A percentile compares a stretch with the other conserved stretches of the same genome.
These are phyloP conservation scores for Malacosoma neustria DNA, from an alignment of 2,888 invertebrate genomes.

Conservation along the genomic window DNA sequence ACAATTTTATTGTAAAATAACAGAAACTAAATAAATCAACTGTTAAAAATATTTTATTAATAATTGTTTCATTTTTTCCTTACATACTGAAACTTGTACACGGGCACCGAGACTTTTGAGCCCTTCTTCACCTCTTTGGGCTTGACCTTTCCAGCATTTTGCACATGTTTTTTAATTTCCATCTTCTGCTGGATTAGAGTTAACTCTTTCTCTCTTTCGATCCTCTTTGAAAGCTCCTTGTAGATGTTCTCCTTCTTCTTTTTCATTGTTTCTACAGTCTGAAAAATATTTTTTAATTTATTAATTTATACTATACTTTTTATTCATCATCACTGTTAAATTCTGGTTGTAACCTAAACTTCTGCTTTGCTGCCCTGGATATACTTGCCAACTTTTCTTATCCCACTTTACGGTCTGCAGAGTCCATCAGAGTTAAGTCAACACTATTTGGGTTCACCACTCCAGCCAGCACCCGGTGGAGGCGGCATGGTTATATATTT, in stretches of 20 bases:
- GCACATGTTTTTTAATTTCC: slow-evolving; percentile 80
- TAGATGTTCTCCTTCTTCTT: slow-evolving; percentile 79
- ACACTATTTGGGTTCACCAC: too few relatives aligned
- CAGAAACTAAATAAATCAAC: too few relatives aligned
- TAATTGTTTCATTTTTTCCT: slow-evolving; percentile 79
- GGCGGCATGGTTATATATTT: too few relatives aligned
- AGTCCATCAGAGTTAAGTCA: too few relatives aligned
- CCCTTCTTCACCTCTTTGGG: slow-evolving; percentile 79
- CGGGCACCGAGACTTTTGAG: slow-evolving; percentile 79
- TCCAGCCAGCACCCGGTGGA: too few relatives aligned
- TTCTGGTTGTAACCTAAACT: too few relatives aligned
- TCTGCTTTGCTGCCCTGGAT: too few relatives aligned
- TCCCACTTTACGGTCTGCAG: too few relatives aligned
- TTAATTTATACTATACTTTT: slow-evolving; percentile 56
- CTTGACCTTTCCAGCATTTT: slow-evolving; percentile 77
- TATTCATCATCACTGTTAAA: too few relatives aligned
- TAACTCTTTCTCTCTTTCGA: slow-evolving; percentile 85
- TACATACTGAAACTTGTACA: slow-evolving; percentile 87
- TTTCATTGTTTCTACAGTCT: slow-evolving; percentile 64
- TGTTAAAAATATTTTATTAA: slow-evolving; percentile 1
- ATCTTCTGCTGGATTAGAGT: slow-evolving; percentile 85
- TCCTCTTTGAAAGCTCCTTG: slow-evolving; percentile 83
- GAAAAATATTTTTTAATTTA: too few relatives aligned
- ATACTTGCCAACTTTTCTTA: too few relatives aligned
- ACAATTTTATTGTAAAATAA: background rate